A percentile compares a stretch with the other conserved stretches of the same genome.
Conservation (phyloP, 2,797 vertebrate species). For the Halcyon smyrnensis region DNA sequence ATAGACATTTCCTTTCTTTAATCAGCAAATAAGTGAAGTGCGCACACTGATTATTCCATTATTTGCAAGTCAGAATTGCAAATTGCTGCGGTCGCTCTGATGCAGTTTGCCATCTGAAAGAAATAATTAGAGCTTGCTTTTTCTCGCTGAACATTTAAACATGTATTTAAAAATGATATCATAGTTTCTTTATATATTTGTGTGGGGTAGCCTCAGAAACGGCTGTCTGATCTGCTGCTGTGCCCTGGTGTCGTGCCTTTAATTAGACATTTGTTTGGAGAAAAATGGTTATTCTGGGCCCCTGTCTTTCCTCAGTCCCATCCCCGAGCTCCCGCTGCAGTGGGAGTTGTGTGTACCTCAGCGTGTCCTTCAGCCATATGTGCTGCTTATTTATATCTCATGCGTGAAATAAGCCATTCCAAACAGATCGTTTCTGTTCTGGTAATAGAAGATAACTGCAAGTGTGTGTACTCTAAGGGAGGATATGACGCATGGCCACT, state of each 20-base stretch:
- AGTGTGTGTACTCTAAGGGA: neutral
- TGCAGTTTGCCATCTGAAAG: constrained; percentile 49
- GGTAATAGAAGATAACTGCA: neutral
- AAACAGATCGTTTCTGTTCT: neutral
- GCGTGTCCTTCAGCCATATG: neutral
- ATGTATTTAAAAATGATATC: constrained; percentile 61
- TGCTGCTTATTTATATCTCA: constrained; percentile 42
- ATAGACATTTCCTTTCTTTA: constrained; percentile 15
- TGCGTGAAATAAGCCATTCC: constrained; percentile 22
- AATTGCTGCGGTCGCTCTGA: constrained; percentile 24
- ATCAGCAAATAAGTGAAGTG: neutral
- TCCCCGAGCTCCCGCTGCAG: neutral
- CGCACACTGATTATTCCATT: constrained; percentile 10
- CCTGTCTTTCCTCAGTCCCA: neutral
- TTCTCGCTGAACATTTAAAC: constrained; percentile 19
- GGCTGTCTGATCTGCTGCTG: neutral
- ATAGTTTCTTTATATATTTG: constrained; percentile 15
- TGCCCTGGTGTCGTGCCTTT: neutral
- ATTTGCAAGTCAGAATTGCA: constrained; percentile 51
- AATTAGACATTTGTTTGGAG: constrained; percentile 26
- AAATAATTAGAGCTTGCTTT: constrained; percentile 56
- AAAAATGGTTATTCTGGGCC: constrained; percentile 1
- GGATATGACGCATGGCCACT: constrained; percentile 23
- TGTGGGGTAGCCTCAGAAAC: constrained; percentile 31
- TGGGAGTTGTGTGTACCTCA: neutral